A percentile compares a stretch with the other conserved stretches of the same genome.
Evolutionary conservation across 2,797 vertebrate genomes (phyloP).

Genomic region (Myripristis murdjan): DNA sequence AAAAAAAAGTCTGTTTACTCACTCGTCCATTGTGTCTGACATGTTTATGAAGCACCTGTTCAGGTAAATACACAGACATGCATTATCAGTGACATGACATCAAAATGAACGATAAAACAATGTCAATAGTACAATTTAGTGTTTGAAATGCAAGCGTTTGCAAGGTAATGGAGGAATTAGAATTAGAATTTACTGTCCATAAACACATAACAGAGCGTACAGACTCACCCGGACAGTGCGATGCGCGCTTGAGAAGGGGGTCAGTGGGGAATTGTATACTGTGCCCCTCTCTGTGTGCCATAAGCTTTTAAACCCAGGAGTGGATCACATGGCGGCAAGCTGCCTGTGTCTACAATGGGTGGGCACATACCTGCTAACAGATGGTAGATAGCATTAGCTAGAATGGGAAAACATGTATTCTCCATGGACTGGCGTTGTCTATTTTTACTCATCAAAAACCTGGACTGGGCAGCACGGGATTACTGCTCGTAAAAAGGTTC

Average conservation of each 20-base stretch:
- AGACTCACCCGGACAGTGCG: conserved; percentile 69
- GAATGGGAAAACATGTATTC: conserved; percentile 76
- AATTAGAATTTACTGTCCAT: conserved; percentile 1
- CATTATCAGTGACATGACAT: background rate
- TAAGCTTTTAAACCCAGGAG: conserved; percentile 84
- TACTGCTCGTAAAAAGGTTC: conserved; percentile 50
- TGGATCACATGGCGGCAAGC: conserved; percentile 82
- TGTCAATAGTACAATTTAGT: too few species aligned
- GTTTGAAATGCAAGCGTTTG: too few species aligned
- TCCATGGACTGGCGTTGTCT: conserved; percentile 71
- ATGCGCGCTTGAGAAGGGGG: conserved; percentile 33
- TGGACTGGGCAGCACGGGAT: conserved; percentile 50
- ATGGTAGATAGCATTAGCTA: conserved; percentile 71
- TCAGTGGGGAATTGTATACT: conserved; percentile 57
- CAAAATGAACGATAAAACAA: background rate
- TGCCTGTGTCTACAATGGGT: conserved; percentile 76
- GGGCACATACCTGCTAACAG: conserved; percentile 82
- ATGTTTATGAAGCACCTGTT: conserved; percentile 83
- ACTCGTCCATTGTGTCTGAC: conserved; percentile 94
- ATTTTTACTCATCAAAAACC: conserved; percentile 78
- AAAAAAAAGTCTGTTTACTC: conserved; percentile 77
- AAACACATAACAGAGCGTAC: background rate
- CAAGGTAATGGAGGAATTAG: too few species aligned
- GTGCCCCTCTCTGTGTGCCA: conserved; percentile 53
- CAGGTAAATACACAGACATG: conserved; percentile 12